Base-by-base conservation (phyloP, 2,888 invertebrate species). In the Parascotia fuliginaria region DNA sequence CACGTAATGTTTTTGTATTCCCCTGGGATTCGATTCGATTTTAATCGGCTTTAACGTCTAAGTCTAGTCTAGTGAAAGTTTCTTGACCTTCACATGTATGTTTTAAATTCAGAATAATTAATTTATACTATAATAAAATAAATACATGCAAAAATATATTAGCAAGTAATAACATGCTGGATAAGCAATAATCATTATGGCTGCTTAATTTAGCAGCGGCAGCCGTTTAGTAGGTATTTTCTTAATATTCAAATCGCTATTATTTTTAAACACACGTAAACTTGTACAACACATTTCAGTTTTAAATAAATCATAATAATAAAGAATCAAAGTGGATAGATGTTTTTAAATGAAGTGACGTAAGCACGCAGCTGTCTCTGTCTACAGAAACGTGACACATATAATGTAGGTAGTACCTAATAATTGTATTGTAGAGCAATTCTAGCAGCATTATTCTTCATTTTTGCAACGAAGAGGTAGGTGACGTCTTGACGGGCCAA, bases 291-390 rank as follows among this genome's bases (percentile, higher is more conserved):
- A 40, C 42, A 68, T 68, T 70, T 61, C 55, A 69, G 63, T 65
- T 70, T 51, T 60, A 60, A 65, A 77, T 75, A 77, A 76, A 77
- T 79, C 71, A 73, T 63, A 64, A 55, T 55, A 55, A 64, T 66
- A 70, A 65, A 73, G 74, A 74, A 77, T 70, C 70, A 62, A 61
- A 69, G 56, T 33, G 56, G 59, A 64, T 73, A 66, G 62, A 63
- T 61, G 67, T 75, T 78, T 75, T 66, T 70, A 64, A 70, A 69
- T 64, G 53, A 47, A 7, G 58, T 83, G 80, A 81, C 79, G 81
- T 77, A 70, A 67, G 58, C 55, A 37, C 70, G 56, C 85, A 82
- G 78, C 84, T 83, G 85, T 73, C 71, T 55, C 58, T 57, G 49
- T 47, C 60, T 64, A 61, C 68, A 53, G 55, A 54, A 55, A 70